Base-by-base conservation (phyloP, 2,888 invertebrate genomes). In the Acleris laterana region DNA sequence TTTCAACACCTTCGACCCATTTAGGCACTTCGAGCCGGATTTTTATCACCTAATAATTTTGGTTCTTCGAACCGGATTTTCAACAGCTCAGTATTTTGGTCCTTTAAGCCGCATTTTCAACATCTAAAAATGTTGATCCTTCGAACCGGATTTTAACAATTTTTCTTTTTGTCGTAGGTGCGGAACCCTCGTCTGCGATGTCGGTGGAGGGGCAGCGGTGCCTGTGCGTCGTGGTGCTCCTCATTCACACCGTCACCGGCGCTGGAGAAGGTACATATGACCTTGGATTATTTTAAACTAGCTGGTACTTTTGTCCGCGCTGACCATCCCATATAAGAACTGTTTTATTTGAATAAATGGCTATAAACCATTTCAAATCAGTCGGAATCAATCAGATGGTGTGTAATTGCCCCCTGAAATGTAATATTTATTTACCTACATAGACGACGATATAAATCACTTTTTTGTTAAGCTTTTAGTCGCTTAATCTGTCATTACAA, bases 131-230 rank as follows among this genome's bases (percentile, higher is more conserved):
- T 11, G 2, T 52, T 55, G 38, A 20, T 55, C 55, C 16, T 20
- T 42, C 38, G 38, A 55, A 20, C 38, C 55, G 20, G 20, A 42
- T 55, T 38, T 9, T 38, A 28, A 16, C 0, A 48, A 32, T 20
- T n/a, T 19, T 28, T n/a, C 11, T 11, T 46, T n/a, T 60, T 73
- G 72, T 78, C 79, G 0, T 82, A 90, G 89, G 80, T 77, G 70
- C 69, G 71, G 75, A 68, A 73, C 70, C 76, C 77, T 62, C 73
- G 76, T 77, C 80, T 82, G 87, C 82, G 70, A 92, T 91, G 91
- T 84, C 90, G 77, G 83, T 83, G 82, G 91, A 89, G 82, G 82
- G 89, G 69, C 89, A 85, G 75, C 83, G 88, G 73, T 90, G 90
- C 75, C 69, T 91, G 56, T 90, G 85, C 76, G 79, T 91, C 72